Percentiles rank a stretch among this genome's conserved stretches.
Conservation (phyloP, 2,113 vertebrate genomes). For the Physeter macrocephalus region DNA sequence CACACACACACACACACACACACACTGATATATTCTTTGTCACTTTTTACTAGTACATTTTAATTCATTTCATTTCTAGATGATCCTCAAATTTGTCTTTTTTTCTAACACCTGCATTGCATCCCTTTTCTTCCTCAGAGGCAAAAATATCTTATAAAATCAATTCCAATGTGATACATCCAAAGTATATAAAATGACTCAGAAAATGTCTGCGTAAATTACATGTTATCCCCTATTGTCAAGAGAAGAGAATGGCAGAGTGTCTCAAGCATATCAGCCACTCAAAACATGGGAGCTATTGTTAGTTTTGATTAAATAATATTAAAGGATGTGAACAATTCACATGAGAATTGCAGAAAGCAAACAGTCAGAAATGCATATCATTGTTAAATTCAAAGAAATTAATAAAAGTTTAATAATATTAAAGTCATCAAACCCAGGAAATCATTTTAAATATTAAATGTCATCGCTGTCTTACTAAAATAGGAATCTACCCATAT, state of each 20-base stretch:
- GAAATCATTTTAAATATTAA: neutral
- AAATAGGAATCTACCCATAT: neutral
- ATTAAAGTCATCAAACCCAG: no score
- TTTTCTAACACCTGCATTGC: neutral
- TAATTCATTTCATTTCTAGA: neutral
- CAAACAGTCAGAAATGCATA: neutral
- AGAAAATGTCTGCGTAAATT: neutral
- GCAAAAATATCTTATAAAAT: neutral
- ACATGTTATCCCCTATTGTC: fast-evolving
- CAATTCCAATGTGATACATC: no score
- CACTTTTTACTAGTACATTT: neutral
- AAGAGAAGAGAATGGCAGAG: no score
- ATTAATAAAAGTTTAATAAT: neutral
- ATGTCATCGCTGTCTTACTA: neutral
- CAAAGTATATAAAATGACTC: neutral
- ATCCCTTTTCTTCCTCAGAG: neutral
- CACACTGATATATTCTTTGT: neutral
- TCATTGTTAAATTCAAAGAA: neutral
- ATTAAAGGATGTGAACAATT: neutral
- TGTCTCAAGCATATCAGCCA: neutral
- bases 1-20: fast-evolving
- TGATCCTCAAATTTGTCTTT: no score
- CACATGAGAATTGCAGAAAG: no score
- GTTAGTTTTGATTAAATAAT: neutral
- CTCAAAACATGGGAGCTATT: no score